A percentile compares a stretch with the other conserved stretches of the same genome.
Conservation (phyloP, 2,888 invertebrate species). For the Agrilus biguttatus region DNA sequence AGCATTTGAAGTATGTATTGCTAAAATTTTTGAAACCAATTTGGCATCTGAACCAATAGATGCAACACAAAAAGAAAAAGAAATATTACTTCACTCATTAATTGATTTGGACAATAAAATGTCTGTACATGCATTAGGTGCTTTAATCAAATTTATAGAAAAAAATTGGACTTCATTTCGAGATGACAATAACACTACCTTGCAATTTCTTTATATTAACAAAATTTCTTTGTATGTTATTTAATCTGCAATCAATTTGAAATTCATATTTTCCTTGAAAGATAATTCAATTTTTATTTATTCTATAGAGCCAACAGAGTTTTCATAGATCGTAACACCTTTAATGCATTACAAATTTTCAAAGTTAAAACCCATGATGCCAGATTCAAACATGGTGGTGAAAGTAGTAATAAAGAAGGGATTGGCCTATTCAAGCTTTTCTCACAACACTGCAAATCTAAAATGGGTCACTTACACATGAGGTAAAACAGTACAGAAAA, state of each 20-base stretch:
- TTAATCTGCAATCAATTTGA: background rate
- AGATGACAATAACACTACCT: constrained; percentile 28
- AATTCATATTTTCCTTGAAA: constrained; percentile 1
- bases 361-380: constrained; percentile 58
- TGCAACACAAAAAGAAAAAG: constrained; percentile 38
- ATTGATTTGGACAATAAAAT: constrained; percentile 47
- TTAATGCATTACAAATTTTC: constrained; percentile 65
- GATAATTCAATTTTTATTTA: background rate
- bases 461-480: constrained; percentile 47
- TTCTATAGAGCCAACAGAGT: constrained; percentile 48
- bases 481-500: constrained; percentile 31
- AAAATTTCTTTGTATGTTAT: constrained; percentile 46
- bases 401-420: constrained; percentile 47
- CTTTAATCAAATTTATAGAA: constrained; percentile 56
- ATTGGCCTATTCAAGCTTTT: constrained; percentile 58
- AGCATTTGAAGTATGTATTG: constrained; percentile 44
- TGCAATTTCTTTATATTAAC: constrained; percentile 39
- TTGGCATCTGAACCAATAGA: constrained; percentile 33
- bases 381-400: constrained; percentile 51
- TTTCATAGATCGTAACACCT: constrained; percentile 55
- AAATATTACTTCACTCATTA: constrained; percentile 43
- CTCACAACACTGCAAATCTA: constrained; percentile 48
- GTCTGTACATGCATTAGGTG: constrained; percentile 56
- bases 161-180: constrained; percentile 38
- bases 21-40: constrained; percentile 37